A percentile compares a stretch with the other conserved stretches of the same genome.
Evolutionary conservation across 64 coral and sea anemone genomes (phyloP).

Genomic region (Montipora sp.): DNA sequence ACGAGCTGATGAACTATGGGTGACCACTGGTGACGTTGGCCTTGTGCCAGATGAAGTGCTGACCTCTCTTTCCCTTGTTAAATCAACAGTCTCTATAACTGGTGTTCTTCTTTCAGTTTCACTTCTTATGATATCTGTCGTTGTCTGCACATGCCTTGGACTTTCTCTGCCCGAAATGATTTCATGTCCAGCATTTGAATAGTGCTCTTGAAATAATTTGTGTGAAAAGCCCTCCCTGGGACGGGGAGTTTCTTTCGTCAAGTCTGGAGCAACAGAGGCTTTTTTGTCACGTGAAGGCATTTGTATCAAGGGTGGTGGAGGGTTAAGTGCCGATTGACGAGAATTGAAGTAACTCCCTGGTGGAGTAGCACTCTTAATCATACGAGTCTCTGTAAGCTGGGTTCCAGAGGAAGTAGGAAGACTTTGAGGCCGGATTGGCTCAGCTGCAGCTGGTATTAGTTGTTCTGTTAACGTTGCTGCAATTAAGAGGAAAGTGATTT

Average conservation of each 20-base stretch:
- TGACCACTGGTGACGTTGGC: not conserved
- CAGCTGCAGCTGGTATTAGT: not conserved
- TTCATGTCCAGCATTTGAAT: not conserved
- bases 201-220: not conserved
- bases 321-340: slow-evolving; percentile 51
- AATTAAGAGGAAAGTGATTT: not conserved
- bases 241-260: slow-evolving; percentile 4
- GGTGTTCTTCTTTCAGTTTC: slow-evolving; percentile 29
- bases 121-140: not conserved
- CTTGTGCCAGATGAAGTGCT: not conserved
- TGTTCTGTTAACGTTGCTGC: slow-evolving; percentile 1
- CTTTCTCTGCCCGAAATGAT: not conserved
- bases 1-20: slow-evolving; percentile 72
- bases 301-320: slow-evolving; percentile 90
- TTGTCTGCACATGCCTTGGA: not conserved
- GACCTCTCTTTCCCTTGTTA: slow-evolving; percentile 48
- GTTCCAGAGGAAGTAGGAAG: slow-evolving; percentile 1
- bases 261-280: not conserved
- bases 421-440: slow-evolving; percentile 40
- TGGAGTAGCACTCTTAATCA: slow-evolving; percentile 14
- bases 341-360: not conserved
- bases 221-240: slow-evolving; percentile 23
- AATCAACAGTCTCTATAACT: slow-evolving; percentile 59
- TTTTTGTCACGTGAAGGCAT: slow-evolving; percentile 75
- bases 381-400: slow-evolving; percentile 12